These are phyloP conservation scores for Aphis gossypii DNA, from an alignment of 1,140 invertebrate genomes.

Conservation along the genomic window DNA sequence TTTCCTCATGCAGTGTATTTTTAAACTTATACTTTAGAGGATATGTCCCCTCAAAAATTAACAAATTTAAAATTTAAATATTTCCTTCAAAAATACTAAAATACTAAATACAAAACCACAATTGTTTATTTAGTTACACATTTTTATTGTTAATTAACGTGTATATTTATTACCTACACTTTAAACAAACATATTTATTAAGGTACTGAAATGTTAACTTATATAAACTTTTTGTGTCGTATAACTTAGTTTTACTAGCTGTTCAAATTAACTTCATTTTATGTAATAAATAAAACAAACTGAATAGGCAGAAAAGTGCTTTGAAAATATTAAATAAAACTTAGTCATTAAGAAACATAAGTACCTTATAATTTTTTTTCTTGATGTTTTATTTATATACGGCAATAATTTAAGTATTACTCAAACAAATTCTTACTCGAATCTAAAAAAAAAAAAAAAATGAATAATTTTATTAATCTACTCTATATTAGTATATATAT, in stretches of 20 bases:
- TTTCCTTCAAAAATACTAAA: background rate
- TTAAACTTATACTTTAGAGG: background rate
- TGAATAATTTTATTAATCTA: too few relatives aligned
- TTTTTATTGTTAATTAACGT: background rate
- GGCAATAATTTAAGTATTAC: background rate
- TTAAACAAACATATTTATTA: background rate
- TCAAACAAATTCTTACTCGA: background rate
- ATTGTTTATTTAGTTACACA: background rate
- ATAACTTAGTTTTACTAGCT: background rate
- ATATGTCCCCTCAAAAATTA: background rate
- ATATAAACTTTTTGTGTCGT: background rate
- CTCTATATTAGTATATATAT: too few relatives aligned
- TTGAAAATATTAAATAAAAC: background rate
- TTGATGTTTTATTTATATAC: background rate
- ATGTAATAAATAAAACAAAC: background rate
- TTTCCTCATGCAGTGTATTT: background rate
- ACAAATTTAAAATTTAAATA: background rate
- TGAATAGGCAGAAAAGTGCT: background rate
- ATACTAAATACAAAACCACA: background rate
- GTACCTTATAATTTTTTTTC: background rate
- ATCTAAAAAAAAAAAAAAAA: too few relatives aligned
- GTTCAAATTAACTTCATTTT: background rate
- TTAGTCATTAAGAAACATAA: background rate
- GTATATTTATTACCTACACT: background rate
- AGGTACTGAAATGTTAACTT: background rate